phyloP scores from a whole-genome alignment of 2,113 vertebrate species.

The Addax nasomaculatus region DNA sequence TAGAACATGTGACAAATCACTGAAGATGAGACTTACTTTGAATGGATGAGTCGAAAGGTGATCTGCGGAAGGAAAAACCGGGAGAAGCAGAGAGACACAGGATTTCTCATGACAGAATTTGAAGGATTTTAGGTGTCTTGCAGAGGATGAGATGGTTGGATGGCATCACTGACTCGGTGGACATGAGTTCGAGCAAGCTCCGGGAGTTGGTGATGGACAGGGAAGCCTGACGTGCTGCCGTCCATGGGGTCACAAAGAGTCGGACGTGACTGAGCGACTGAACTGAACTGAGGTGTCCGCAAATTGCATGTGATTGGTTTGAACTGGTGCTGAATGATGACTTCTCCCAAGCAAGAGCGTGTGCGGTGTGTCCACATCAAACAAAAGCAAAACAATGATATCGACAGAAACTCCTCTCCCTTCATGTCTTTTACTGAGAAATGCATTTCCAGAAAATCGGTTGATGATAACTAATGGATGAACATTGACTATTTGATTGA shows the following conservation, averaged over 20 bases:
- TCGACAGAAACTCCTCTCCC: background rate
- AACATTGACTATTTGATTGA: background rate
- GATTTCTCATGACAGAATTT: background rate
- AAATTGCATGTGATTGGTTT: background rate
- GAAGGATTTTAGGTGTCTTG: background rate
- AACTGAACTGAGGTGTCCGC: background rate
- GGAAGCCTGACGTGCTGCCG: background rate
- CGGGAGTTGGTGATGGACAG: background rate
- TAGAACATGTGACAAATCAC: background rate
- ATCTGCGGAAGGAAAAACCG: rapidly evolving
- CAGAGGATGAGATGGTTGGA: background rate
- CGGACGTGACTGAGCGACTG: rapidly evolving
- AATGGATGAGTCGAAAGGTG: background rate
- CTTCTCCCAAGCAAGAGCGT: rapidly evolving
- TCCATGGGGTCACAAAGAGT: background rate
- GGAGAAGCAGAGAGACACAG: background rate
- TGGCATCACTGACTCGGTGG: background rate
- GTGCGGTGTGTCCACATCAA: background rate
- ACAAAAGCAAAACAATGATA: background rate
- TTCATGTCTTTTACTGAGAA: background rate
- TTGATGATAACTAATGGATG: background rate
- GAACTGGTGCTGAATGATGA: background rate
- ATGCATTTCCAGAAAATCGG: background rate
- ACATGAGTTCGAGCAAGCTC: background rate
- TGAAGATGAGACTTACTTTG: background rate